Evolutionary conservation across 2,113 vertebrate genomes (phyloP).

Genomic region (Baryphthengus martii): DNA sequence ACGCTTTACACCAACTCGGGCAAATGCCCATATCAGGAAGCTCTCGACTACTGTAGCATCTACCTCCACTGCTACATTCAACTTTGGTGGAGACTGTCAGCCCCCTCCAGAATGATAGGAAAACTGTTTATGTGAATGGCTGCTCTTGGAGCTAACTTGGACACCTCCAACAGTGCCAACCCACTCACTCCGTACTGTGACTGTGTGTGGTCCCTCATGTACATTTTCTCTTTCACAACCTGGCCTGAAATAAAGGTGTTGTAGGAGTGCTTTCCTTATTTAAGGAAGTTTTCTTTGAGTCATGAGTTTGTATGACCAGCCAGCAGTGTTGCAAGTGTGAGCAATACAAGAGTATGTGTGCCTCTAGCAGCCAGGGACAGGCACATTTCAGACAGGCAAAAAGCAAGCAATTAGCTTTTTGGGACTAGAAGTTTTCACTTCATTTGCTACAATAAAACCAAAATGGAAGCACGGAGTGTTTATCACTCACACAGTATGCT

Average conservation of each 20-base stretch:
- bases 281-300: not conserved
- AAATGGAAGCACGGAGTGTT: no score
- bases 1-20: not conserved
- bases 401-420: not conserved
- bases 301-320: not conserved
- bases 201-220: accelerated
- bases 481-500: not conserved
- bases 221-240: not conserved
- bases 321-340: not conserved
- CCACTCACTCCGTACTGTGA: not conserved
- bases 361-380: not conserved
- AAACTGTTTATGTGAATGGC: not conserved
- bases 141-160: not conserved
- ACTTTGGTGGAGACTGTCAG: not conserved
- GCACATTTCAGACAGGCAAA: not conserved
- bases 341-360: accelerated
- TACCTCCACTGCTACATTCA: not conserved
- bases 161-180: not conserved
- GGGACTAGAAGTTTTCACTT: not conserved
- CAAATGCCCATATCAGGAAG: not conserved
- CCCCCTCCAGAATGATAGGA: not conserved
- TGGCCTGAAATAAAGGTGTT: not conserved
- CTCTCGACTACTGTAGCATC: not conserved
- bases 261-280: not conserved
- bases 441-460: not conserved